Evolutionary conservation across 92 coral and sea anemone genomes (phyloP), one percentile per base, ranked within the genome.

Genomic region (Porites rus): DNA sequence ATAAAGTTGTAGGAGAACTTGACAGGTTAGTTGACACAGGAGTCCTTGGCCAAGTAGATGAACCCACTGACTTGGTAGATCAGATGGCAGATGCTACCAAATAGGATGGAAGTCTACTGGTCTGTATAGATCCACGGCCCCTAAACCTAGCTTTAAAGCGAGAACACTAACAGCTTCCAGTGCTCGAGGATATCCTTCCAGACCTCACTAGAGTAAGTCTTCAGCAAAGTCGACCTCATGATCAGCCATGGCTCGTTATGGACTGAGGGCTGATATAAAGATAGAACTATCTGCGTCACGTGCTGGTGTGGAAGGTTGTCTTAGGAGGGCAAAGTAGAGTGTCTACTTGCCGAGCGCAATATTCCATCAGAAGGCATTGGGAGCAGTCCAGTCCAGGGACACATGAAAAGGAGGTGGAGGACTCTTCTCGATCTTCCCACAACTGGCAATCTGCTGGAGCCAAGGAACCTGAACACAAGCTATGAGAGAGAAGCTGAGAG

Each of bases 371-470:
- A 85, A 85, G 89, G 83, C 24, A 12, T 86, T 61, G 67, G 85
- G 28, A 79, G 65, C 14, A 86, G 90, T 16, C 90, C 90, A 59
- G 73, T 75, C 31, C 90, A 86, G 72, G n/a, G 84, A 17, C 65
- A 78, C 21, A 77, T 86, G 72, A 69, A 77, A 79, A 65, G 85
- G 56, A 50, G 90, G 63, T 78, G 74, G 21, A 70, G 85, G 74
- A 86, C 90, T 50, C 51, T 21, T 0, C 79, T 24, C 0, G 25
- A 24, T 24, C 25, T 79, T 56, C 90, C 90, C 79, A 86, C 90
- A 50, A 13, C 46, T 10, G 65, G 61, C 53, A 78, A 52, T 38
- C 84, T 86, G 7, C n/a, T 77, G 53, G 77, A 67, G 61, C 89
- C 84, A 28, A 75, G 69, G 60, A 67, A 38, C 83, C 24, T 43